phyloP scores from a whole-genome alignment of 2,888 invertebrate genomes.

The Netelia virgata region DNA sequence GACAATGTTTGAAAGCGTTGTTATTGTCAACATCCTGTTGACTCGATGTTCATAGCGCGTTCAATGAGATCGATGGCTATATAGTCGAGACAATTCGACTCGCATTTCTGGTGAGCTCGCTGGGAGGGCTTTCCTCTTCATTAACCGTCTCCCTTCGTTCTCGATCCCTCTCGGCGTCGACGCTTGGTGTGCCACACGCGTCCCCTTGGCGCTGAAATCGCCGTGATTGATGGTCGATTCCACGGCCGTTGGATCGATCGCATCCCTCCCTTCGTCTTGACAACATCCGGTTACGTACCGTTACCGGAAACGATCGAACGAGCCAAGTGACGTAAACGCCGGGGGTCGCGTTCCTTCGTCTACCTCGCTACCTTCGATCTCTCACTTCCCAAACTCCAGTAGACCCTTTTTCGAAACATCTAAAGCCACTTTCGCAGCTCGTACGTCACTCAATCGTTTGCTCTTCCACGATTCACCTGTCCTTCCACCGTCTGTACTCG shows the following conservation, averaged over 20 bases:
- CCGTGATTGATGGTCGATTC: slow-evolving; percentile 56
- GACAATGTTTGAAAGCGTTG: slow-evolving; percentile 2
- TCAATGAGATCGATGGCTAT: slow-evolving; percentile 5
- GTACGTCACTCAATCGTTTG: not conserved
- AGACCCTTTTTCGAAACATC: not conserved
- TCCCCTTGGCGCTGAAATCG: not conserved
- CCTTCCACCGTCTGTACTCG: not conserved
- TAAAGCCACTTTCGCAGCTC: slow-evolving; percentile 39
- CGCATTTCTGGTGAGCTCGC: slow-evolving; percentile 29
- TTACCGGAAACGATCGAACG: slow-evolving; percentile 58
- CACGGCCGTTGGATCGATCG: slow-evolving; percentile 32
- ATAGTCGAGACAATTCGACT: slow-evolving; percentile 26
- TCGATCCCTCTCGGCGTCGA: slow-evolving; percentile 51
- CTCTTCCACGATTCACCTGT: slow-evolving; percentile 21
- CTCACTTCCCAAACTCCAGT: not conserved
- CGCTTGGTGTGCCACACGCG: slow-evolving; percentile 2
- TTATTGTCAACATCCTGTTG: slow-evolving; percentile 18
- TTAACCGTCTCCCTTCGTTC: slow-evolving; percentile 23
- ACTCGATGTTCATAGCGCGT: slow-evolving; percentile 11
- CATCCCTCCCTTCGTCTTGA: not conserved
- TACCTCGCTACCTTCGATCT: slow-evolving; percentile 2
- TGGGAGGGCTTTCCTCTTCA: slow-evolving; percentile 32
- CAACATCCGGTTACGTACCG: slow-evolving; percentile 53
- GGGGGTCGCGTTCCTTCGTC: not conserved
- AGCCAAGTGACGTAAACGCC: slow-evolving; percentile 48